Percentiles rank a stretch among this genome's conserved stretches.
These are phyloP conservation scores for Euzophera pinguis DNA, from an alignment of 2,888 invertebrate genomes.

Conservation along the genomic window DNA sequence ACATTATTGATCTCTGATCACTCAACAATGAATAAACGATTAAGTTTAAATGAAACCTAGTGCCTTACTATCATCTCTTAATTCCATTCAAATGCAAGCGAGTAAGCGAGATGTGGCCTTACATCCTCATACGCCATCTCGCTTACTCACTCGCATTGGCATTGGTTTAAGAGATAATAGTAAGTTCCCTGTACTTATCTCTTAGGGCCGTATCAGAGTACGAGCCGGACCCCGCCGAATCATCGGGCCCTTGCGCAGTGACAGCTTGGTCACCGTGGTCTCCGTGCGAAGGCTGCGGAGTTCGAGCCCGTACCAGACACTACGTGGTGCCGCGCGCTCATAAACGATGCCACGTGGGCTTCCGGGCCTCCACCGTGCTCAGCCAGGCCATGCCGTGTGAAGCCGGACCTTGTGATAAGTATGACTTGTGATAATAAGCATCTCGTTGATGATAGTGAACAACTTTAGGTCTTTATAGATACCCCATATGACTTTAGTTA, in stretches of 20 bases:
- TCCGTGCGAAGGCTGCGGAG: conserved; percentile 84
- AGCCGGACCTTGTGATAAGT: conserved; percentile 62
- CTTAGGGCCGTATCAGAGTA: conserved; percentile 62
- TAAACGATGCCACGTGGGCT: conserved; percentile 81
- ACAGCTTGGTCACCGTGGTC: conserved; percentile 90
- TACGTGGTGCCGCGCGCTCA: conserved; percentile 81
- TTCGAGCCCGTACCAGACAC: conserved; percentile 84
- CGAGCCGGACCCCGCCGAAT: conserved; percentile 67
- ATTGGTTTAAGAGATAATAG: too few species aligned
- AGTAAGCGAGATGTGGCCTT: too few species aligned
- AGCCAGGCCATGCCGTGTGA: conserved; percentile 71
- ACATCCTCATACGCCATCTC: too few species aligned
- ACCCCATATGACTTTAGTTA: too few species aligned
- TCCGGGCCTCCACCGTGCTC: conserved; percentile 53
- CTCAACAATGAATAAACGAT: too few species aligned
- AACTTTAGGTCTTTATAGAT: too few species aligned
- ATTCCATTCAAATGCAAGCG: too few species aligned
- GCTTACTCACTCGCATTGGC: too few species aligned
- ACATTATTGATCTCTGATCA: too few species aligned
- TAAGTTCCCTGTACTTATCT: not conserved
- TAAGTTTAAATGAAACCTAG: too few species aligned
- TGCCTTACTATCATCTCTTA: too few species aligned
- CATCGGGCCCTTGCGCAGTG: conserved; percentile 81
- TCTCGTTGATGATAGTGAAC: too few species aligned
- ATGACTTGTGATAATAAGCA: conserved; percentile 16